Percentiles rank a stretch among this genome's conserved stretches.
These are phyloP conservation scores for Sycophaga agraensis DNA, from an alignment of 1,140 invertebrate genomes.

Conservation along the genomic window DNA sequence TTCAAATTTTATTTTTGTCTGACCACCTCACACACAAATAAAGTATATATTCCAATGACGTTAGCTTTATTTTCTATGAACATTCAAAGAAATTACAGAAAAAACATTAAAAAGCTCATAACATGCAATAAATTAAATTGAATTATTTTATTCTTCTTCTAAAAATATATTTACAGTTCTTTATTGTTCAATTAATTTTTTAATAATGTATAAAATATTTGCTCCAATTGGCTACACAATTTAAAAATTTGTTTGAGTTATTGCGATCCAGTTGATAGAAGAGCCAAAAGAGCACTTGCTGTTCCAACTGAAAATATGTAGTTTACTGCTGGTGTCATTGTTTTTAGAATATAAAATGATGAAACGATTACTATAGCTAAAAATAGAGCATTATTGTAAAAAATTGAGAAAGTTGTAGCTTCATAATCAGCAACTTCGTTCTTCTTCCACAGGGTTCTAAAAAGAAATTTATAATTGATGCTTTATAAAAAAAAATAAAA, in stretches of 20 bases:
- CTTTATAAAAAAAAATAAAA: too few species aligned
- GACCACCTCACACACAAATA: too few species aligned
- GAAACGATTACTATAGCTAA: slow-evolving; percentile 90
- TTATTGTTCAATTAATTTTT: slow-evolving; percentile 11
- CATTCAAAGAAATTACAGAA: too few species aligned
- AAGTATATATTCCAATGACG: too few species aligned
- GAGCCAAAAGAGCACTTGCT: slow-evolving; percentile 82
- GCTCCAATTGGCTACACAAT: too few species aligned
- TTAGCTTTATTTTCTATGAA: too few species aligned
- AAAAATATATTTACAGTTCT: slow-evolving; percentile 43
- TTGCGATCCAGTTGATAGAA: slow-evolving; percentile 82
- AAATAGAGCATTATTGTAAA: slow-evolving; percentile 98
- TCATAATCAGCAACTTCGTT: slow-evolving; percentile 99
- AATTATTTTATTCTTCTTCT: slow-evolving; percentile 19
- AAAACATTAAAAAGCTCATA: too few species aligned
- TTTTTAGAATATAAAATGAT: slow-evolving; percentile 91
- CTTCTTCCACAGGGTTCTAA: slow-evolving; percentile 95
- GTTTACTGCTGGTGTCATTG: slow-evolving; percentile 89
- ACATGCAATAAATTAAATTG: background rate
- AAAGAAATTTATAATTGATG: slow-evolving; percentile 26
- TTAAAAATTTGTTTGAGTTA: slow-evolving; percentile 34
- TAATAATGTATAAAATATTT: slow-evolving; percentile 21
- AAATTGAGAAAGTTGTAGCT: slow-evolving; percentile 97
- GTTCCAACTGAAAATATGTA: slow-evolving; percentile 86
- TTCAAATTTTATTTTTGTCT: too few species aligned